Evolutionary conservation across 1,140 invertebrate genomes (phyloP).

Genomic region (Drosophila prosaltans): DNA sequence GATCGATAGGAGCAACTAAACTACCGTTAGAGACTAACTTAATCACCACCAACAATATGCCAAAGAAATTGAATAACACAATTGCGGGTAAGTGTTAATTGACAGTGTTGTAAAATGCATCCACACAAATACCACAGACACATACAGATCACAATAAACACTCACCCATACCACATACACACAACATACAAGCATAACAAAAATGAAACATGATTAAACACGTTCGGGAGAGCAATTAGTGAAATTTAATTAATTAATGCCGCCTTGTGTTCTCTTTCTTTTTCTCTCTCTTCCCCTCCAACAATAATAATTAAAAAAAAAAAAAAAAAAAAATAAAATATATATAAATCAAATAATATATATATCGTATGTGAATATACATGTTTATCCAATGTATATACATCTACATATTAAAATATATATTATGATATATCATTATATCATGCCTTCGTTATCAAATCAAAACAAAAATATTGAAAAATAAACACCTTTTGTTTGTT

Average conservation of each 20-base stretch:
- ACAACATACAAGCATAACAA: conserved; percentile 16
- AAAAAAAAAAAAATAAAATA: neutral
- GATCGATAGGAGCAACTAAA: conserved; percentile 47
- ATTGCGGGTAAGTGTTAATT: conserved; percentile 56
- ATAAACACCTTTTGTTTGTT: neutral
- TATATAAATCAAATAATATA: neutral
- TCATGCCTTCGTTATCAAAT: conserved; percentile 16
- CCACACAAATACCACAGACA: conserved; percentile 14
- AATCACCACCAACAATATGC: conserved; percentile 64
- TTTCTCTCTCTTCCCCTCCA: conserved; percentile 40
- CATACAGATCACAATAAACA: conserved; percentile 8
- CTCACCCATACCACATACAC: conserved; percentile 1
- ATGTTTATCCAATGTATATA: neutral
- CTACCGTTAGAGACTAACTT: conserved; percentile 52
- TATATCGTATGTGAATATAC: neutral
- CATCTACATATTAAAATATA: neutral
- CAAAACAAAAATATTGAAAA: no score
- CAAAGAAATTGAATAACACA: conserved; percentile 68
- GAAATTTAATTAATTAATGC: conserved; percentile 44
- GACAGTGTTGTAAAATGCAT: neutral
- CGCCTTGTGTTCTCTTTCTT: conserved; percentile 31
- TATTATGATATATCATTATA: conserved; percentile 4
- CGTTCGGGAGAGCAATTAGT: conserved; percentile 31
- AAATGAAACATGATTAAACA: neutral
- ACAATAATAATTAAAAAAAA: neutral